Base-by-base conservation (phyloP, 2,113 vertebrate species). In the Chinchilla lanigera region DNA sequence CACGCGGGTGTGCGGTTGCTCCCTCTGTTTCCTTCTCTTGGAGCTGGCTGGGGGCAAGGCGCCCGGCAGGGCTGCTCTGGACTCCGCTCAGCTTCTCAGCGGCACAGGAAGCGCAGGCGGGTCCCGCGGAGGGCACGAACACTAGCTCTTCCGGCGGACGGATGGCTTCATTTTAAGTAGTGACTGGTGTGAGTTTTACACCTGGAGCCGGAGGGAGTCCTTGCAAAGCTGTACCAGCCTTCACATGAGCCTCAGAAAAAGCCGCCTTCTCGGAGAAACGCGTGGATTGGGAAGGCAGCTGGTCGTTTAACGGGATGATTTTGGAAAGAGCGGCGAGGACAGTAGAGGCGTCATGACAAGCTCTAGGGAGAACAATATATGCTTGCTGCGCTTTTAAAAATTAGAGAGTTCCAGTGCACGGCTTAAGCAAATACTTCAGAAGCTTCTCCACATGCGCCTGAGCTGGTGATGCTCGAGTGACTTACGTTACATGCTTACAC, bases 81-180 rank as follows among this genome's bases (percentile, higher is more conserved):
- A 69, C 75, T 85, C 5, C 13, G n/a, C 80, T 91, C 84, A 38
- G 14, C 65, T 97, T 96, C 90, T 78, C 96, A 93, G 52, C 20
- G 77, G 75, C 91, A 61, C 71, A 81, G 71, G 87, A 91, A 89
- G 96, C 33, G 47, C 97, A 20, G 12, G 52, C 33, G 33, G 75
- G 91, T 6, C 93, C 80, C 38, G 44, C 24, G 47, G 83, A 71
- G 44, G 20, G 60, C 86, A 11, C 22, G 50, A 80, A 87, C 85
- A 75, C 69, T 0, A 3, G 92, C 84, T 83, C 11, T 89, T 97
- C 96, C 93, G 96, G 93, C 96, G 88, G 71, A 26, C 0, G 0
- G 63, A 88, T 50, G 38, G 63, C 93, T 98, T 97, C 52, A 33
- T 96, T 97, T 94, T 95, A 96, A 89, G 28, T 24, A 96, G 75